Evolutionary conservation across 2,113 vertebrate genomes (phyloP).

Genomic region (Leucosticte australis): DNA sequence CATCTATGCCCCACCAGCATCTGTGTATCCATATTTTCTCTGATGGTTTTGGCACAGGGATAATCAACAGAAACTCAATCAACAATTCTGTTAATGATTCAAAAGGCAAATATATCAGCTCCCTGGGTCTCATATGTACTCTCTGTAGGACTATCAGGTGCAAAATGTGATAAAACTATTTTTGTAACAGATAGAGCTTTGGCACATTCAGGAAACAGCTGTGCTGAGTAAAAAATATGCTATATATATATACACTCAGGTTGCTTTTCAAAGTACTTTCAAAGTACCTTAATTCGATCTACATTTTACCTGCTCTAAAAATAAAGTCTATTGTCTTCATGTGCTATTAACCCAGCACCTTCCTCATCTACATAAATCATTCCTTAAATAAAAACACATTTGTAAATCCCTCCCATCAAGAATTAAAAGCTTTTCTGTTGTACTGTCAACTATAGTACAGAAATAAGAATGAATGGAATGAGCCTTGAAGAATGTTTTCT

Average conservation of each 20-base stretch:
- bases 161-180: constrained; percentile 4
- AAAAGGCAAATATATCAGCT: constrained; percentile 65
- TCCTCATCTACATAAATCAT: not conserved
- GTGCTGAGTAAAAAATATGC: not conserved
- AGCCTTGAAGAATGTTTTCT: not conserved
- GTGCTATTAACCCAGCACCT: not conserved
- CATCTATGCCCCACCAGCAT: constrained; percentile 58
- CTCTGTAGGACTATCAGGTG: constrained; percentile 11
- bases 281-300: not conserved
- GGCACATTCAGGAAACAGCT: constrained; percentile 29
- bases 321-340: not conserved
- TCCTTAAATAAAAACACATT: constrained; percentile 1
- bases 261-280: not conserved
- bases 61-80: constrained; percentile 61
- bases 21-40: constrained; percentile 58
- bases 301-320: not conserved
- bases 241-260: not conserved
- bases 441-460: not conserved
- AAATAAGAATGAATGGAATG: not conserved
- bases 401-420: not conserved
- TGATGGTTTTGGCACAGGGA: constrained; percentile 60
- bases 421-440: not conserved
- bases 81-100: constrained; percentile 67
- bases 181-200: constrained; percentile 20
- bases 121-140: not conserved